phyloP scores from a whole-genome alignment of 1,140 invertebrate species.

The Drosophila tani region DNA sequence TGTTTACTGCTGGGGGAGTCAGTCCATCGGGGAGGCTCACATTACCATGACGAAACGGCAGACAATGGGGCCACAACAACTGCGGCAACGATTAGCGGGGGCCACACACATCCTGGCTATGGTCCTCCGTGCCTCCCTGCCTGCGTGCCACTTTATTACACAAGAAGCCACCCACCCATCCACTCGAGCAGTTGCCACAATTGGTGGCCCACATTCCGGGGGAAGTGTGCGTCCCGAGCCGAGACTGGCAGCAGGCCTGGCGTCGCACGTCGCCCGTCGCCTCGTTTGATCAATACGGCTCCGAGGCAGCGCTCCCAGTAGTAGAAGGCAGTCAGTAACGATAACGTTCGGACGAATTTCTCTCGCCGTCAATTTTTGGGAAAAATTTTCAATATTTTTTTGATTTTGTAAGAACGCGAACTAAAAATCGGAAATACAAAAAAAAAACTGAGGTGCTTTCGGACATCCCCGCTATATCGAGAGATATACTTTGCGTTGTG shows the following conservation, averaged over 20 bases:
- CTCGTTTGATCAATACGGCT: slow-evolving; percentile 73
- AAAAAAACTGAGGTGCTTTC: slow-evolving; percentile 33
- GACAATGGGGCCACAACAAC: slow-evolving; percentile 67
- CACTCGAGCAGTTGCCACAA: slow-evolving; percentile 27
- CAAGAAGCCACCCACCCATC: slow-evolving; percentile 12
- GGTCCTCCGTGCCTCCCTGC: not conserved
- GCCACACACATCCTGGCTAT: slow-evolving; percentile 33
- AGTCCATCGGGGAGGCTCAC: not conserved
- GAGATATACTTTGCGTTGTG: slow-evolving; percentile 39
- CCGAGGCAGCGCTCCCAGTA: slow-evolving; percentile 3
- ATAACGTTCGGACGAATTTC: slow-evolving; percentile 77
- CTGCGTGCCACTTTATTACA: slow-evolving; percentile 52
- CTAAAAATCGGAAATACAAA: slow-evolving; percentile 33
- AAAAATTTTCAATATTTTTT: slow-evolving; percentile 59
- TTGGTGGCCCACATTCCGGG: slow-evolving; percentile 40
- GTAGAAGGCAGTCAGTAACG: slow-evolving; percentile 75
- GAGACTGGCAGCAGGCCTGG: slow-evolving; percentile 40
- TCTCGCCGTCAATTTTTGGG: slow-evolving; percentile 53
- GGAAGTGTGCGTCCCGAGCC: slow-evolving; percentile 22
- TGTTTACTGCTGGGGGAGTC: not conserved
- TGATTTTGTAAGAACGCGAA: slow-evolving; percentile 38
- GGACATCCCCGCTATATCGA: slow-evolving; percentile 5
- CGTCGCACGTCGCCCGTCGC: slow-evolving; percentile 45
- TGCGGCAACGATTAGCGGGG: slow-evolving; percentile 63
- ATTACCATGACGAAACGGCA: slow-evolving; percentile 68